Evolutionary conservation across 2,797 vertebrate genomes (phyloP), one percentile per base, ranked within the genome.

Genomic region (Sebastolobus alascanus): DNA sequence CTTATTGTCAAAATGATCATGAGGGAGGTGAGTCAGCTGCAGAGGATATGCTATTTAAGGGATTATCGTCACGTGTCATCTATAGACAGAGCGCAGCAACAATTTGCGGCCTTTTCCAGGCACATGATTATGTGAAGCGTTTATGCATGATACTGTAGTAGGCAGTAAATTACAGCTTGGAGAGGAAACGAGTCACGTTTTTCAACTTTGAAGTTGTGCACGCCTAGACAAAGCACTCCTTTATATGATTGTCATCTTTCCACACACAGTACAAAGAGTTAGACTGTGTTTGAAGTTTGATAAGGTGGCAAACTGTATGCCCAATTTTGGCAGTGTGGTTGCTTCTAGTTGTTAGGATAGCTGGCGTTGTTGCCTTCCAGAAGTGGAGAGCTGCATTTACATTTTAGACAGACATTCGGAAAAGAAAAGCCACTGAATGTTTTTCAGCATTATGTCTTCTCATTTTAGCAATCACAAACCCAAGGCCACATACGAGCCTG

Each of bases 191-290:
- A 50, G 60, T 80, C 73, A 7, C 33, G 27, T 69, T 83, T 85
- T 10, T 75, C 38, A 40, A 31, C 74, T 86, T 82, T 90, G 75
- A 90, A 79, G 88, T 74, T 64, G 60, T 59, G 54, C 77, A 60
- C 9, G 35, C 66, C 75, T 22, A 68, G 68, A 87, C 86, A 86
- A 86, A 85, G 71, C 61, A 61, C n/a, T 75, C 73, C 59, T 84
- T 90, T 80, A 55, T 70, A 6, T 52, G 82, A 88, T 79, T 84
- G 77, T 77, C 75, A 79, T 89, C 78, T 81, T 63, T 86, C 67
- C 66, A 29, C 59, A 7, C 35, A n/a, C 38, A 52, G 22, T 52
- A 74, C 58, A 83, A 82, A 85, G 75, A 56, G 55, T 14, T 8
- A 38, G 71, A 9, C 27, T 67, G 58, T 43, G 64, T 75, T 75